A percentile compares a stretch with the other conserved stretches of the same genome.
These are phyloP conservation scores for Drosophila leonis DNA, from an alignment of 2,888 invertebrate genomes.

Conservation along the genomic window DNA sequence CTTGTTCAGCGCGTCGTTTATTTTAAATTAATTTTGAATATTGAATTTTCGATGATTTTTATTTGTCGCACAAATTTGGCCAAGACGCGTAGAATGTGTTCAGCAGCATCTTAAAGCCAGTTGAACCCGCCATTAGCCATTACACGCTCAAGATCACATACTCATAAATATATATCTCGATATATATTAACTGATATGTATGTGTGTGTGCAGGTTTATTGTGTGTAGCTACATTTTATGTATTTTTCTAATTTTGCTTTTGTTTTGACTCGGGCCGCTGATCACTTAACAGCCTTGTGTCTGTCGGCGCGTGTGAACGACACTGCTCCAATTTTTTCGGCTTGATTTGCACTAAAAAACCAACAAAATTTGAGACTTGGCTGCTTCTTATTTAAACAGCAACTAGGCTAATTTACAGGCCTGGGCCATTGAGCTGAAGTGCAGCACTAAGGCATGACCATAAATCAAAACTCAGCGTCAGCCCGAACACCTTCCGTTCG, in stretches of 20 bases:
- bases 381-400: slow-evolving; percentile 22
- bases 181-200: not conserved
- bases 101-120: slow-evolving; percentile 35
- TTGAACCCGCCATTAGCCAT: slow-evolving; percentile 37
- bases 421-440: slow-evolving; percentile 27
- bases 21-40: slow-evolving; percentile 67
- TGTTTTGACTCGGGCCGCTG: slow-evolving; percentile 50
- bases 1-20: slow-evolving; percentile 57
- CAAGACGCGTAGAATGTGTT: slow-evolving; percentile 68
- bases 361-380: not conserved
- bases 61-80: slow-evolving; percentile 59
- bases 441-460: slow-evolving; percentile 26
- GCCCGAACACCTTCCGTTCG: slow-evolving; percentile 58
- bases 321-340: slow-evolving; percentile 66
- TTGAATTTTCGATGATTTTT: slow-evolving; percentile 33
- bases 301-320: slow-evolving; percentile 67
- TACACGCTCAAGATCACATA: not conserved
- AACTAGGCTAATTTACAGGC: slow-evolving; percentile 70
- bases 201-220: slow-evolving; percentile 29
- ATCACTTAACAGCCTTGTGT: slow-evolving; percentile 62
- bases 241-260: slow-evolving; percentile 65
- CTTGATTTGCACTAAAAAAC: slow-evolving; percentile 55
- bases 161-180: not conserved
- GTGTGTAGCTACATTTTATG: slow-evolving; percentile 43
- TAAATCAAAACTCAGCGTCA: slow-evolving; percentile 50